phyloP scores from a whole-genome alignment of 2,113 vertebrate species.

The Malurus melanocephalus region DNA sequence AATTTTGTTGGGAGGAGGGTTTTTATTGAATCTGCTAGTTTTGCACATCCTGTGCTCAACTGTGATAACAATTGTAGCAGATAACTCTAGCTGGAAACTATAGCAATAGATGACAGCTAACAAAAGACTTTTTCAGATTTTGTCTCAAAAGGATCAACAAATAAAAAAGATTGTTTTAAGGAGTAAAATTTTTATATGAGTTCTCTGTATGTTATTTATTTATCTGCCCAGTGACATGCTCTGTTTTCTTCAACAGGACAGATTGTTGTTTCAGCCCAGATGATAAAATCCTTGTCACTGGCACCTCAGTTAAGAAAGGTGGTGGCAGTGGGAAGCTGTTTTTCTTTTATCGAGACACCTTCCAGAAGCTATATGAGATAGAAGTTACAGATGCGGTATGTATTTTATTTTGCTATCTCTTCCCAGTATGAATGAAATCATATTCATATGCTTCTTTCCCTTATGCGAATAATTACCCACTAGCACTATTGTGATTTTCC shows the following conservation, averaged over 20 bases:
- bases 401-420: slow-evolving; percentile 19
- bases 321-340: slow-evolving; percentile 87
- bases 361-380: slow-evolving; percentile 88
- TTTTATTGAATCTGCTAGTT: neutral
- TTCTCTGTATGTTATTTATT: neutral
- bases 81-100: neutral
- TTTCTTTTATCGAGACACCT: slow-evolving; percentile 87
- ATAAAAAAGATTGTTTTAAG: neutral
- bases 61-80: neutral
- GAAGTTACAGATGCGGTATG: slow-evolving; percentile 90
- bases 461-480: neutral
- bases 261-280: slow-evolving; percentile 98
- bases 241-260: slow-evolving; percentile 76
- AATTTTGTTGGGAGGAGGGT: neutral
- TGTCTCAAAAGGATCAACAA: neutral
- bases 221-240: neutral
- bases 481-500: neutral
- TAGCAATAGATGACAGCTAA: neutral
- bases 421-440: neutral
- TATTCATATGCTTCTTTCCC: neutral
- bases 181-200: neutral
- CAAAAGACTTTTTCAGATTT: neutral
- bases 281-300: slow-evolving; percentile 90
- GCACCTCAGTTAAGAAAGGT: slow-evolving; percentile 89
- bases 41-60: neutral